Conservation (phyloP, 2,888 invertebrate genomes). For the Troglohyphantes excavatus region DNA sequence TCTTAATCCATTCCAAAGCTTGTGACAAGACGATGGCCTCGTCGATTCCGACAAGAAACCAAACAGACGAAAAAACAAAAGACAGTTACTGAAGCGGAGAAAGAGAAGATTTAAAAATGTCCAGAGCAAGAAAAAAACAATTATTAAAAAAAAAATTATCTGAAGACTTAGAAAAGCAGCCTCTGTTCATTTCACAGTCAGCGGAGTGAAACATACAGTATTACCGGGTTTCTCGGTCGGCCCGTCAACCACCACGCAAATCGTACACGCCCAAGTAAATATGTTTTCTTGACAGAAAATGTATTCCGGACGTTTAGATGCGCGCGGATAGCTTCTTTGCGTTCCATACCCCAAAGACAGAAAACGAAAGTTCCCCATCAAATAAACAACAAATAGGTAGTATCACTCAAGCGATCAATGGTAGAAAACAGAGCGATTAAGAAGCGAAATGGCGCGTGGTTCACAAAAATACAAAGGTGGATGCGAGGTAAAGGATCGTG, state of each 20-base stretch:
- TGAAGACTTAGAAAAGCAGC: not conserved
- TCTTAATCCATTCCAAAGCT: no score
- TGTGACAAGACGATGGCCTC: no score
- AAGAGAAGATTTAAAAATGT: slow-evolving; percentile 1
- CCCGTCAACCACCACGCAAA: slow-evolving; percentile 35
- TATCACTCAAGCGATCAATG: slow-evolving; percentile 13
- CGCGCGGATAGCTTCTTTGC: slow-evolving; percentile 51
- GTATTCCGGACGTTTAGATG: slow-evolving; percentile 46
- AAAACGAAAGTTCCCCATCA: not conserved
- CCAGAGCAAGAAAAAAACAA: not conserved
- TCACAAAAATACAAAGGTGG: no score
- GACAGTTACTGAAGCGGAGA: not conserved
- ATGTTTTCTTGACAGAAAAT: slow-evolving; percentile 7
- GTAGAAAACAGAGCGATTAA: not conserved
- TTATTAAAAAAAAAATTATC: not conserved
- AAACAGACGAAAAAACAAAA: not conserved
- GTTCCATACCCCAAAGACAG: slow-evolving; percentile 32
- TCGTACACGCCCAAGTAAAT: not conserved
- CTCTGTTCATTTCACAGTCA: slow-evolving; percentile 19
- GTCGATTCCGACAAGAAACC: not conserved
- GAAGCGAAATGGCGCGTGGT: not conserved
- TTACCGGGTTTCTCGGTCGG: slow-evolving; percentile 6
- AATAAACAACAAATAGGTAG: not conserved
- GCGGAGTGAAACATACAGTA: slow-evolving; percentile 46
- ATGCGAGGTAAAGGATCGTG: no score